Evolutionary conservation across 2,113 vertebrate genomes (phyloP), one percentile per base, ranked within the genome.

Genomic region (Alethe castanea): DNA sequence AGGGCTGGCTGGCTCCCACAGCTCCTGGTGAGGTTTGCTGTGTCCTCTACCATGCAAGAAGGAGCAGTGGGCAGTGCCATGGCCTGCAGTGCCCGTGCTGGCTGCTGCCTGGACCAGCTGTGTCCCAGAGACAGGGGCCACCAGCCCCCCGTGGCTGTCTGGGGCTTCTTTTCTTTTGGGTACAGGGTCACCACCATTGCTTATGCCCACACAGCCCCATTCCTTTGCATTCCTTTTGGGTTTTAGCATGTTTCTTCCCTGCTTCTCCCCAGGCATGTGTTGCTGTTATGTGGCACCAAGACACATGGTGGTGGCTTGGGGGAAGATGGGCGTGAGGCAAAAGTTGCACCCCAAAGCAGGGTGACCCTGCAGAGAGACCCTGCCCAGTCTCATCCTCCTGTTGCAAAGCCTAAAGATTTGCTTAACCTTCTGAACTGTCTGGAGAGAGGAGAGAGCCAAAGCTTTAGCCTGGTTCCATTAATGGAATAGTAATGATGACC

Each of bases 301-400:
- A 22, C 1, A 0, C 0, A 5, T n/a, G 14, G 44, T 44, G 2
- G 2, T 45, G 64, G 28, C 70, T 1, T 7, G 65, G 42, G 38
- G 23, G 14, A 2, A 11, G 29, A 14, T 12, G 8, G 44, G 38
- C 73, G 5, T 17, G 5, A 45, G 61, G 42, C 1, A 2, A 40
- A 42, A 29, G 24, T 11, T 35, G 53, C 22, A 19, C 19, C 35
- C 70, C 38, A 10, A 11, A 36, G 7, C 0, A 0, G 38, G 52
- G 23, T n/a, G 72, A 36, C 19, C 33, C 44, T 59, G 54, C 3
- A 1, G 20, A 1, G 38, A 36, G 42, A 42, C 38, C 48, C 45
- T 78, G 64, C 50, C 11, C 1, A 9, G 14, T 47, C 74, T 85
- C 35, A 35, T 1, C 2, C 3, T 7, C 29, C 25, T 1, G 1